A percentile compares a stretch with the other conserved stretches of the same genome.
Evolutionary conservation across 2,113 vertebrate genomes (phyloP).

Genomic region (Dromas ardeola): DNA sequence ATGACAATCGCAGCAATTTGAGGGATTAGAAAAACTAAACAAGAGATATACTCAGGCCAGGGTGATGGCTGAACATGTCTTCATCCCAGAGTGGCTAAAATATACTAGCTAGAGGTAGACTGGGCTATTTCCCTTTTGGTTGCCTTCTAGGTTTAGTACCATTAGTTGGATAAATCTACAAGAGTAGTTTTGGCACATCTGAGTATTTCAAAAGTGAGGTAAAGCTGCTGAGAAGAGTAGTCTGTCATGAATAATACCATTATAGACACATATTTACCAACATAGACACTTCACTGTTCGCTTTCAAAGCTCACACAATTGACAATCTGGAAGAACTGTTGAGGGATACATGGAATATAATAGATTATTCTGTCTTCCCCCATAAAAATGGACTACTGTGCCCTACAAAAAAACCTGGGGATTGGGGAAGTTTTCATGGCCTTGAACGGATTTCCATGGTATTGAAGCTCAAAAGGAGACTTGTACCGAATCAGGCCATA

Average conservation of each 20-base stretch:
- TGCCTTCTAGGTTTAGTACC: background rate
- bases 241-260: background rate
- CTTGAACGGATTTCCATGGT: background rate
- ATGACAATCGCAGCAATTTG: background rate
- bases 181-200: background rate
- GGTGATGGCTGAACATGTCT: background rate
- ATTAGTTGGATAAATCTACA: background rate
- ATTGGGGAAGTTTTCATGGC: background rate
- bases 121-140: background rate
- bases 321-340: background rate
- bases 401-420: background rate
- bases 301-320: background rate
- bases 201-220: background rate
- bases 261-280: background rate
- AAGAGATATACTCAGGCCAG: background rate
- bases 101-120: background rate
- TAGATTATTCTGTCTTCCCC: background rate
- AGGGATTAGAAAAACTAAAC: background rate
- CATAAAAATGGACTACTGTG: background rate
- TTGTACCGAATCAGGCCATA: background rate
- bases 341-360: background rate
- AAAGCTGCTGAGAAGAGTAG: background rate
- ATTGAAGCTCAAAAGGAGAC: background rate
- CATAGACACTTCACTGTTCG: background rate
- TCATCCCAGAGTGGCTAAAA: background rate